phyloP scores from a whole-genome alignment of 2,888 invertebrate species.

The Mesopsocus fuscifrons region DNA sequence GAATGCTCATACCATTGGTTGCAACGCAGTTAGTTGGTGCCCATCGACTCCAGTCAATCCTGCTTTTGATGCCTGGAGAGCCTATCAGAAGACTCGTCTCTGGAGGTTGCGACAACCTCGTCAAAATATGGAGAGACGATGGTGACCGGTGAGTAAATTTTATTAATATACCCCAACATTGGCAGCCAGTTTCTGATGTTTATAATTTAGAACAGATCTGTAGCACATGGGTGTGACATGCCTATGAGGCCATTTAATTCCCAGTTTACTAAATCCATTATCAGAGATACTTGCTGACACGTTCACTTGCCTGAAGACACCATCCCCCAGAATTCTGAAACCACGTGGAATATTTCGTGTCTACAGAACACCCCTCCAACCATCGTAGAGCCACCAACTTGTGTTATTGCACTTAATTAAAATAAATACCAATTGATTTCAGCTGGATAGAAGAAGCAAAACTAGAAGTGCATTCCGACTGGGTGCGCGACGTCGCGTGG shows the following conservation, averaged over 20 bases:
- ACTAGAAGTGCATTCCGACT: slow-evolving; percentile 92
- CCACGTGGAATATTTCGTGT: too few relatives aligned
- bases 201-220: too few relatives aligned
- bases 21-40: slow-evolving; percentile 93
- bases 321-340: too few relatives aligned
- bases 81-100: slow-evolving; percentile 64
- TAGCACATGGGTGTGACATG: too few relatives aligned
- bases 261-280: too few relatives aligned
- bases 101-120: slow-evolving; percentile 94
- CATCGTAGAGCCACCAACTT: too few relatives aligned
- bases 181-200: not conserved
- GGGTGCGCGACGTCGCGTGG: slow-evolving; percentile 99
- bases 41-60: slow-evolving; percentile 56
- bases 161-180: not conserved
- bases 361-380: too few relatives aligned
- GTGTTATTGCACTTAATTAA: too few relatives aligned
- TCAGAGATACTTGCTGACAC: too few relatives aligned
- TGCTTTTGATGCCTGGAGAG: slow-evolving; percentile 31
- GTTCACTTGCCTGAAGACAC: too few relatives aligned
- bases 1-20: slow-evolving; percentile 93
- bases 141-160: slow-evolving; percentile 11
- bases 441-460: slow-evolving; percentile 88
- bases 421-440: too few relatives aligned
- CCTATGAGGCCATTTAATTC: too few relatives aligned
- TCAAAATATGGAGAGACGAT: slow-evolving; percentile 52